Percentiles rank a stretch among this genome's conserved stretches.
Conservation (phyloP, 2,797 vertebrate species). For the Neomorphus geoffroyi region DNA sequence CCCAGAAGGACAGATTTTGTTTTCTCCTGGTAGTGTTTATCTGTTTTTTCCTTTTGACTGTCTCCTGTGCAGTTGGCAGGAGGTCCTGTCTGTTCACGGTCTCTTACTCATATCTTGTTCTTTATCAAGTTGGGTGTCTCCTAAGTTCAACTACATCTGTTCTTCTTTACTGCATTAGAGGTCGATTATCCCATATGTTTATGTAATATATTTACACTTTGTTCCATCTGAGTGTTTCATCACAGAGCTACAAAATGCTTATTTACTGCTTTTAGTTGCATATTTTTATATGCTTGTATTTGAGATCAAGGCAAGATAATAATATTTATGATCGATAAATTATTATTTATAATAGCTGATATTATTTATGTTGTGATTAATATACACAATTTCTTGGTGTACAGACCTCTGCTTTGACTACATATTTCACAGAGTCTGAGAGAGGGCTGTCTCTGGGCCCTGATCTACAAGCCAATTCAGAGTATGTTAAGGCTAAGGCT, state of each 20-base stretch:
- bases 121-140: background rate
- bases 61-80: background rate
- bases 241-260: background rate
- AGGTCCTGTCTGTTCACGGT: background rate
- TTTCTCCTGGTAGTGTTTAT: background rate
- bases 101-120: background rate
- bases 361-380: background rate
- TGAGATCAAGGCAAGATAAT: background rate
- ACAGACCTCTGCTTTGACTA: background rate
- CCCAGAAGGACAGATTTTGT: background rate
- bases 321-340: background rate
- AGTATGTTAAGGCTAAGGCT: background rate
- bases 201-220: background rate
- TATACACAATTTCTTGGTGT: background rate
- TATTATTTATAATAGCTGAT: fast-evolving
- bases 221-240: background rate
- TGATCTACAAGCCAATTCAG: background rate
- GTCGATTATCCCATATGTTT: background rate
- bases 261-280: background rate
- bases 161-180: background rate
- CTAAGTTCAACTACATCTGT: background rate
- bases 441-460: background rate
- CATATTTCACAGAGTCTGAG: background rate
- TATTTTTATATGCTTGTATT: background rate
- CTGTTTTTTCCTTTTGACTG: fast-evolving